Percentiles rank a stretch among this genome's conserved stretches.
Evolutionary conservation across 2,797 vertebrate species (phyloP).

Genomic region (Knipowitschia caucasica): DNA sequence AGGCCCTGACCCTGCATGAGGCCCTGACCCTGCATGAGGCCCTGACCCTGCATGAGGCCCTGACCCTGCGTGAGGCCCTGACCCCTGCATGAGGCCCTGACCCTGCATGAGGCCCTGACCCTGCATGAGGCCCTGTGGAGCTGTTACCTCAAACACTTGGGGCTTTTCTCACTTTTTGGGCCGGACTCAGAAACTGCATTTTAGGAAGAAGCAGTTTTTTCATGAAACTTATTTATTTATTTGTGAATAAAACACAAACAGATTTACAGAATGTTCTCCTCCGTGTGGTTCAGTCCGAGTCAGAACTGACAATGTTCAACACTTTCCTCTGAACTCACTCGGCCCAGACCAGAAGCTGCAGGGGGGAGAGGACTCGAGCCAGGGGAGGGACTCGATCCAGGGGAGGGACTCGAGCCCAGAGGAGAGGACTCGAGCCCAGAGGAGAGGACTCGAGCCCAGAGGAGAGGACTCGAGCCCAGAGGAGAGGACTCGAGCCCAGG

Average conservation of each 20-base stretch:
- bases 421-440: too few relatives aligned
- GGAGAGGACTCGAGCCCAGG: too few relatives aligned
- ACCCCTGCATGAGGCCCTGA: slow-evolving; percentile 8
- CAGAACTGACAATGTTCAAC: slow-evolving; percentile 98
- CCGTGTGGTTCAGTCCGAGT: slow-evolving; percentile 91
- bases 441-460: too few relatives aligned
- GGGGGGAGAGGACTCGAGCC: too few relatives aligned
- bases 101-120: too few relatives aligned
- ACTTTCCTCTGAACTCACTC: slow-evolving; percentile 81
- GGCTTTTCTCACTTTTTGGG: slow-evolving; percentile 87
- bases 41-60: too few relatives aligned
- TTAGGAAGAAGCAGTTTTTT: slow-evolving; percentile 58
- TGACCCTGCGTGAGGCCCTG: too few relatives aligned
- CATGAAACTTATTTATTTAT: slow-evolving; percentile 30
- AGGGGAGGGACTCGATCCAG: too few relatives aligned
- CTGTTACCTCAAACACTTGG: slow-evolving; percentile 81
- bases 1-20: too few relatives aligned
- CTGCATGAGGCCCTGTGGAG: slow-evolving; percentile 57
- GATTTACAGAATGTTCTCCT: slow-evolving; percentile 85
- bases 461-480: too few relatives aligned
- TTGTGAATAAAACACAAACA: slow-evolving; percentile 69
- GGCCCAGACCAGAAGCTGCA: slow-evolving; percentile 61
- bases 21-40: too few relatives aligned
- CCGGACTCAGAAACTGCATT: slow-evolving; percentile 87
- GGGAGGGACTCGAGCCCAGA: too few relatives aligned